Percentiles rank a stretch among this genome's conserved stretches.
phyloP scores from a whole-genome alignment of 2,888 invertebrate genomes.

The Gymnosoma rotundatum region DNA sequence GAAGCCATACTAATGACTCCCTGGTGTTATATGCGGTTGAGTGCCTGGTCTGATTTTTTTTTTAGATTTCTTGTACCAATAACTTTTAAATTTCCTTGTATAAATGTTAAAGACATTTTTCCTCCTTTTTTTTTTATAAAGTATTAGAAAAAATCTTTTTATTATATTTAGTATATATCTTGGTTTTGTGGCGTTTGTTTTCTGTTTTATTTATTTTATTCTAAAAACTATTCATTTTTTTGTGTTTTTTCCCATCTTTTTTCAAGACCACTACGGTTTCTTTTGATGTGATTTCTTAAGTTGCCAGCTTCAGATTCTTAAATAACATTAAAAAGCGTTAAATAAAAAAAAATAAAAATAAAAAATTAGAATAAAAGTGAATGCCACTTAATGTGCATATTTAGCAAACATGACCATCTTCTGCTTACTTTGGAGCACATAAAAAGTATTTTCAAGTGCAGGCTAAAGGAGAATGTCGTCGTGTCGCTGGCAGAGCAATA shows the following conservation, averaged over 20 bases:
- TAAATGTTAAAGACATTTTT: slow-evolving; percentile 26
- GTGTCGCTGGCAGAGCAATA: slow-evolving; percentile 21
- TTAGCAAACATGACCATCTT: slow-evolving; percentile 62
- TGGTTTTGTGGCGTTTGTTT: slow-evolving; percentile 52
- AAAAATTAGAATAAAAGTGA: slow-evolving; percentile 72
- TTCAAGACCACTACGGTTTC: slow-evolving; percentile 38
- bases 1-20: slow-evolving; percentile 72
- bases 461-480: slow-evolving; percentile 1
- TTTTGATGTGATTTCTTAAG: slow-evolving; percentile 66
- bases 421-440: neutral
- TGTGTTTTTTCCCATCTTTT: neutral
- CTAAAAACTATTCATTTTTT: slow-evolving; percentile 28
- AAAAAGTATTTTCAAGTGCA: slow-evolving; percentile 52
- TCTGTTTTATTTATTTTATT: neutral
- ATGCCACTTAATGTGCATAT: slow-evolving; percentile 77
- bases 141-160: slow-evolving; percentile 18
- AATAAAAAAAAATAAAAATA: slow-evolving; percentile 75
- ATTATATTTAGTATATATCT: slow-evolving; percentile 5
- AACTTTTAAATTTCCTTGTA: neutral
- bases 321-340: slow-evolving; percentile 77
- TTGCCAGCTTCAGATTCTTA: slow-evolving; percentile 60
- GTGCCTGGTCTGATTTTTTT: slow-evolving; percentile 47
- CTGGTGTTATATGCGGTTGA: slow-evolving; percentile 72
- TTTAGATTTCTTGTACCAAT: neutral
- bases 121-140: neutral